Percentiles rank a stretch among this genome's conserved stretches.
phyloP scores from a whole-genome alignment of 2,113 vertebrate genomes.

The Thunnus maccoyii region DNA sequence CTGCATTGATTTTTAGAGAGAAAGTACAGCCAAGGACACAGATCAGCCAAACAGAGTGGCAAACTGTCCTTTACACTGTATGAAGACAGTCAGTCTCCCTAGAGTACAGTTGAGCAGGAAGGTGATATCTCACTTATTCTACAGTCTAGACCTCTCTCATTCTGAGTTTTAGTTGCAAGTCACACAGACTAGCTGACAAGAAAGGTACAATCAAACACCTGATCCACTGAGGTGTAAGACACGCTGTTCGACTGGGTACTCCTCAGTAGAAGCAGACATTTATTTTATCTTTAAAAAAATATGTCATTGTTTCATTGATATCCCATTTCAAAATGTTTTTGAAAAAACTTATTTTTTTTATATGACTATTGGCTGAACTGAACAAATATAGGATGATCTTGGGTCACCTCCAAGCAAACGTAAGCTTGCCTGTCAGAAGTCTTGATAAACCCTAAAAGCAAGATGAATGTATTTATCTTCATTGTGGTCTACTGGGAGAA shows the following conservation, averaged over 20 bases:
- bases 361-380: neutral
- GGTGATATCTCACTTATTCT: slow-evolving; percentile 30
- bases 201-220: slow-evolving; percentile 50
- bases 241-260: slow-evolving; percentile 5
- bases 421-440: neutral
- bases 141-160: neutral
- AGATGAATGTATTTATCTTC: neutral
- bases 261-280: neutral
- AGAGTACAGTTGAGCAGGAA: neutral
- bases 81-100: neutral
- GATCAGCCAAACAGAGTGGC: neutral
- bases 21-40: neutral
- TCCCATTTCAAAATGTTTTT: neutral
- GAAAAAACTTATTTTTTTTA: neutral
- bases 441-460: slow-evolving; percentile 4
- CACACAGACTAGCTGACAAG: slow-evolving; percentile 6
- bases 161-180: slow-evolving; percentile 23
- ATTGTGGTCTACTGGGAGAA: neutral
- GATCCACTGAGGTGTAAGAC: slow-evolving; percentile 37
- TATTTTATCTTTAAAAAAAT: slow-evolving; percentile 7
- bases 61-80: neutral
- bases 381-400: neutral
- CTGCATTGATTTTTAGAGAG: neutral
- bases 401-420: neutral
- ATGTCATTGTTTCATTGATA: slow-evolving; percentile 4